Base-by-base conservation (phyloP, 2,113 vertebrate genomes). In the Propithecus coquereli region DNA sequence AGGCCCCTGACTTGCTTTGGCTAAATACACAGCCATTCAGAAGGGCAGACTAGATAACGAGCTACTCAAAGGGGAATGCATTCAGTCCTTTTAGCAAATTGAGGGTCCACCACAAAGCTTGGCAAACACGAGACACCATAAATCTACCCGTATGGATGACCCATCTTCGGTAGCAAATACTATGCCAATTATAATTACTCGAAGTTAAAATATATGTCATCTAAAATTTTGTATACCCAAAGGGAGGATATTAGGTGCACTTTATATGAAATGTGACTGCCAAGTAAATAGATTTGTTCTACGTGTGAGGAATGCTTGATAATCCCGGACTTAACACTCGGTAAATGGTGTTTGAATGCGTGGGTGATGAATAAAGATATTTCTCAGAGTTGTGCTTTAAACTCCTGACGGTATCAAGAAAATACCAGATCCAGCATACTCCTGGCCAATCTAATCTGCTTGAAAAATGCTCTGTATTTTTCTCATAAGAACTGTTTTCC, bases 401-500 rank as follows among this genome's bases (percentile, higher is more conserved):
- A 79, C 12, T 76, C 79, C 68, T 57, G 14, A 50, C 74, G 30
- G 52, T 40, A 5, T 59, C n/a, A 43, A 85, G 45, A 85, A 93
- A 66, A 87, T 4, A 37, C 0, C 30, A 3, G 8, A 17, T 25
- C 43, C 23, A 40, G 14, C 23, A n/a, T 34, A 34, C 13, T 76
- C 50, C 8, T 18, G 32, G n/a, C 43, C 40, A 14, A 17, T n/a
- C 84, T 61, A 61, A 87, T 63, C 87, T 50, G 23, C 59, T 80
- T 52, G 59, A 92, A 76, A 71, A 96, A 77, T 17, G 8, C 40
- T 77, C 50, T 54, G 6, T 54, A 37, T 68, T 90, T 90, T 92
- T 80, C 76, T 88, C 27, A 2, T n/a, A 54, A 90, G 71, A 90
- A 54, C n/a, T 43, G 12, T 45, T 79, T 87, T 50, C 37, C 9